Base-by-base conservation (phyloP, 1,140 invertebrate genomes). In the Ephestia elutella region DNA sequence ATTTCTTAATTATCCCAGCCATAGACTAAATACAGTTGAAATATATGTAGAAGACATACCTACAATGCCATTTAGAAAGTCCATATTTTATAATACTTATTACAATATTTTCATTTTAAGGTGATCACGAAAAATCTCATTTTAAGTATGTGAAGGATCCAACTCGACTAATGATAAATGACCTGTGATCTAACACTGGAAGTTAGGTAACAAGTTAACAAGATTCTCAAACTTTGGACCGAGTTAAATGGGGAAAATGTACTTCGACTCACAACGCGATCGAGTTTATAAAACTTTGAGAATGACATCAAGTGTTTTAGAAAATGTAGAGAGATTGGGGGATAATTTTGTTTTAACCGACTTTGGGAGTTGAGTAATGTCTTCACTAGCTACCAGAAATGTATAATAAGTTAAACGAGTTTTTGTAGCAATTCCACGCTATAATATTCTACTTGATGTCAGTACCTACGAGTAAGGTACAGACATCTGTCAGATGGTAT, bases 181-280 rank as follows among this genome's bases (percentile, higher is more conserved):
- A 56, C 54, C 32, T 38, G 35, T 38, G 32, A 56, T 56, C 54
- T 56, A 56, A 56, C 30, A 44, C 54, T n/a, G 32, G 35, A 44
- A 56, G 35, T 56, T 56, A 56, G 32, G 54, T 17, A 44, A 56
- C 30, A 21, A 56, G 28, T 44, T 44, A 55, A 56, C 54, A 32
- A 56, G 54, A 35, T 56, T 56, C 32, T 21, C 54, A 44, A 56
- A 56, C 30, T 56, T 56, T 20, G 54, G 48, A 56, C 54, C 32
- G 54, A 56, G 54, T 56, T 56, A 56, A 56, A 54, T 54, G 51
- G 51, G 38, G 51, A 54, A 54, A 54, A 56, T 56, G 54, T 56
- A 44, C 54, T 35, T 53, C 35, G 7, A 56, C 32, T 56, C 18
- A 56, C 54, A 56, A 56, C 35, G 35, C 35, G 54, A 56, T 56